Conservation (phyloP, 2,888 invertebrate species). For the Microdon myrmicae region DNA sequence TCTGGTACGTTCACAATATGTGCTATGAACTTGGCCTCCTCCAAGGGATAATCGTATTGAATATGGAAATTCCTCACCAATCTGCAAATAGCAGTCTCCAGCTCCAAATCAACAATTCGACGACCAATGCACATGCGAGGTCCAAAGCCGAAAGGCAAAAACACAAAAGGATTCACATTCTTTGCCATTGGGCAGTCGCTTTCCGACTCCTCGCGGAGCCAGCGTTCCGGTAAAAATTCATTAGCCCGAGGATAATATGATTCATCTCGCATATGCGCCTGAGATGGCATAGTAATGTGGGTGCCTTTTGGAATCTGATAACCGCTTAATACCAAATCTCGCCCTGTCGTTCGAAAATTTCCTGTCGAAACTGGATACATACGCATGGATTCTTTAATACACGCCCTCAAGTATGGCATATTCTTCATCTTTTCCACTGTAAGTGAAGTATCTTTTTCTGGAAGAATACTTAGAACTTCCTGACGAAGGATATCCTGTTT, state of each 20-base stretch:
- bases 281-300: conserved; percentile 79
- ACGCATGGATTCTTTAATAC: conserved; percentile 77
- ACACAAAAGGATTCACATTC: conserved; percentile 48
- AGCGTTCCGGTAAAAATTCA: conserved; percentile 74
- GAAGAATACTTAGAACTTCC: conserved; percentile 68
- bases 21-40: conserved; percentile 55
- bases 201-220: conserved; percentile 64
- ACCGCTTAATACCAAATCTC: conserved; percentile 71
- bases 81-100: conserved; percentile 68
- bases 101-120: conserved; percentile 76
- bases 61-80: conserved; percentile 58
- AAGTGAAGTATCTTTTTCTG: conserved; percentile 61
- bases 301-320: conserved; percentile 73
- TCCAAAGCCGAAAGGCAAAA: conserved; percentile 51
- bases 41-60: conserved; percentile 57
- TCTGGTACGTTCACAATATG: conserved; percentile 58
- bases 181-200: conserved; percentile 37
- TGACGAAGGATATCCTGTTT: conserved; percentile 72
- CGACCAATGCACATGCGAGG: conserved; percentile 73
- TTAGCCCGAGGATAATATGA: conserved; percentile 70
- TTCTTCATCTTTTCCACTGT: conserved; percentile 65
- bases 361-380: conserved; percentile 71
- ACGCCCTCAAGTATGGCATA: conserved; percentile 74
- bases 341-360: conserved; percentile 69
- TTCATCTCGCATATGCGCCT: conserved; percentile 72